Evolutionary conservation across 2,888 invertebrate genomes (phyloP).

Genomic region (Zaprionus obscuricornis): DNA sequence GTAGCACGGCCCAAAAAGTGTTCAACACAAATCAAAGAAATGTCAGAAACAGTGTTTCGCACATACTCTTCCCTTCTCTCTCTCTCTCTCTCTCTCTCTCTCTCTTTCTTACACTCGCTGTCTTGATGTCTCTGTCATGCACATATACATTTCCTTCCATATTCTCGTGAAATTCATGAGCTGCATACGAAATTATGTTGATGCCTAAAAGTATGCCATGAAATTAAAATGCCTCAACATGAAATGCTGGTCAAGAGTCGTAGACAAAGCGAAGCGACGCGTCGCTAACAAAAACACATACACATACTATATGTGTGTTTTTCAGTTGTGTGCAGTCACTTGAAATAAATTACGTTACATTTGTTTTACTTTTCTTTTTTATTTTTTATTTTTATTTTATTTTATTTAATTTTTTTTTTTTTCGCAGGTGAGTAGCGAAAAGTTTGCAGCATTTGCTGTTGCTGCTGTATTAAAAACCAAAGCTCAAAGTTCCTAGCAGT

Average conservation of each 20-base stretch:
- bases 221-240: conserved; percentile 76
- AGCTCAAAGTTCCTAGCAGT: conserved; percentile 31
- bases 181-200: conserved; percentile 70
- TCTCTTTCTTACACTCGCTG: too few relatives aligned
- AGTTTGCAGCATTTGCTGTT: conserved; percentile 30
- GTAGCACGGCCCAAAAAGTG: conserved; percentile 48
- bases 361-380: not conserved
- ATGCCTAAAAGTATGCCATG: conserved; percentile 69
- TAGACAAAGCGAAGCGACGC: conserved; percentile 19
- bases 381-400: not conserved
- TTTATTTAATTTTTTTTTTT: conserved; percentile 15
- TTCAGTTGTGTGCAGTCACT: conserved; percentile 47
- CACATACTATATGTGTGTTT: not conserved
- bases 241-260: conserved; percentile 76
- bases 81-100: too few relatives aligned
- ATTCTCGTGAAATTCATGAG: conserved; percentile 57
- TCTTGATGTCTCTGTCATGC: too few relatives aligned
- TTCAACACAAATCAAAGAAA: conserved; percentile 66
- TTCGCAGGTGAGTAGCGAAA: conserved; percentile 48
- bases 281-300: not conserved
- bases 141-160: too few relatives aligned
- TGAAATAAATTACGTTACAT: conserved; percentile 63
- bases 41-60: conserved; percentile 47
- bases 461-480: conserved; percentile 38
- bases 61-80: too few relatives aligned